Base-by-base conservation (phyloP, 2,113 vertebrate genomes). In the Brachyhypopomus gauderio region DNA sequence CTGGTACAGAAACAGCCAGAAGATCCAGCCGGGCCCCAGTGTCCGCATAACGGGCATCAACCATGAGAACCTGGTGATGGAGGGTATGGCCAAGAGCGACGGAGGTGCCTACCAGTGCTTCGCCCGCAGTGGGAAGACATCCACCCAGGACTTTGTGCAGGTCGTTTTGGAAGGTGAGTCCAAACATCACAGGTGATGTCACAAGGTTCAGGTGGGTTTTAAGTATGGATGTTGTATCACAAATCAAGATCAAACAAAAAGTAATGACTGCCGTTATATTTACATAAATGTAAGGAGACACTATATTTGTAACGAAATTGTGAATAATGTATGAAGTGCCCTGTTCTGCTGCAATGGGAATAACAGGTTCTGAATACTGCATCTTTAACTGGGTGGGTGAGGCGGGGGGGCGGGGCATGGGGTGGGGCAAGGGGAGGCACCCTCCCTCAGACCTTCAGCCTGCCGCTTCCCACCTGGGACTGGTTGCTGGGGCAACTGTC, bases 31-130 rank as follows among this genome's bases (percentile, higher is more conserved):
- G 0, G 96, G 96, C 23, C 98, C 93, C 90, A 98, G 94, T 0
- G 96, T 98, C 22, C 93, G 96, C 76, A 96, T 98, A 90, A 96
- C 94, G 3, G 97, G 97, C 0, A 12, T 93, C 86, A 97, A 94
- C 90, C 93, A 93, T 1, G 97, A 98, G 89, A 98, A 95, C 89
- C 95, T 99, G 38, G 93, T 98, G 82, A 98, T 99, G 95, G 98
- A 99, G 70, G 97, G 96, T 86, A 97, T 99, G 97, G 96, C 95
- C 20, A 98, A 96, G 92, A 99, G 97, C 4, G 98, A 98, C 0
- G 97, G 96, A 4, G 98, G 98, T 0, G 97, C 97, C 0, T 99
- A 98, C 90, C 98, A 99, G 92, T 99, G 98, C 89, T 99, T 99
- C 7, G 95, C 96, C 85, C 95, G 96, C 83, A 96, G 95, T 85